Base-by-base conservation (phyloP, 2,888 invertebrate species). In the Choristoneura rosaceana region DNA sequence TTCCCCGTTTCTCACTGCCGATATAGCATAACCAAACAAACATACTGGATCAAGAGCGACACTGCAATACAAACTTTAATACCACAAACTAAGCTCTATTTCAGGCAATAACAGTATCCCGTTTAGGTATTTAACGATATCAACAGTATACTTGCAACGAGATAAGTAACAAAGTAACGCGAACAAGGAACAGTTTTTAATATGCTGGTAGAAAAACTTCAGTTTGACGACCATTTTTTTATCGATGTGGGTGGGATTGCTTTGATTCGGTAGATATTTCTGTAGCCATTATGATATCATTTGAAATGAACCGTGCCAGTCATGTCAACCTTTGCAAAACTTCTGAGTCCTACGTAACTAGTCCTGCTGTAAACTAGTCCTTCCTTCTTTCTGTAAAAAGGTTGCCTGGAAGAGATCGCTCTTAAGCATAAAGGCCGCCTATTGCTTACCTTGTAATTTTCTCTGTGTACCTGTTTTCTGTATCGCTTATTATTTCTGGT, bases 91-190 rank as follows among this genome's bases (percentile, higher is more conserved):
- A 84, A 76, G 75, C 70, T 47, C 66, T 62, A 73, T 75, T 70
- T 62, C 62, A 64, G 68, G 69, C 38, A 75, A 66, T 71, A 74
- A 17, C 78, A 85, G 84, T 86, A 84, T 86, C 84, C 80, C 82
- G 79, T 78, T 80, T 84, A 83, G 79, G 82, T 82, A 87, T 82
- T 82, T 81, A 85, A 77, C 82, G 84, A 85, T 86, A 85, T 84
- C 82, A 81, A 81, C 79, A 79, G 82, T 82, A 80, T 76, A 81
- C 82, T 81, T 84, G 81, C 82, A 82, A 75, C 76, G 76, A 83
- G 76, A 76, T 75, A 81, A 68, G 63, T 70, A 77, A 66, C 63
- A 75, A 80, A 79, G 76, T 76, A 76, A 77, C 76, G 71, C 75
- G 33, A 73, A 64, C 59, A 64, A 73, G 73, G 73, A 73, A 69